Evolutionary conservation across 1,140 invertebrate genomes (phyloP).

Genomic region (Drosophila tropicalis): DNA sequence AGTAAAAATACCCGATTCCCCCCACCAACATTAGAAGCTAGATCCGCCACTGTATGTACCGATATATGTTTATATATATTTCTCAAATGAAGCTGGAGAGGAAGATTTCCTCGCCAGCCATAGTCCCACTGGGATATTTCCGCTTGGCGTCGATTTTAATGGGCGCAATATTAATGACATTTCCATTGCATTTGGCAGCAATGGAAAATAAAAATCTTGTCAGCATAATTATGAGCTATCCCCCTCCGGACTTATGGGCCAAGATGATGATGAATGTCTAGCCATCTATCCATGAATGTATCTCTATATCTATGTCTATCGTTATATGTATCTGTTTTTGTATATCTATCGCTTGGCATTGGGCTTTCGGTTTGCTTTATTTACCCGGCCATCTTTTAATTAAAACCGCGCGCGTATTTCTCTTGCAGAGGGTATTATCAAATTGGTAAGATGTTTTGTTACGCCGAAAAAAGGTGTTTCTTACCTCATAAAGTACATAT

Average conservation of each 20-base stretch:
- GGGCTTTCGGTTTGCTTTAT: constrained; percentile 11
- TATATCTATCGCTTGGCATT: constrained; percentile 4
- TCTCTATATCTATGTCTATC: too few relatives aligned
- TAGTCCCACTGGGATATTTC: constrained; percentile 56
- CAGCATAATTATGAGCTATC: constrained; percentile 72
- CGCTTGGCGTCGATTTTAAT: constrained; percentile 78
- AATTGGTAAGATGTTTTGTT: too few relatives aligned
- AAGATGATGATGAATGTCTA: constrained; percentile 35
- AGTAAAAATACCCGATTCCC: too few relatives aligned
- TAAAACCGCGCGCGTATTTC: constrained; percentile 9
- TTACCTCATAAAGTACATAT: too few relatives aligned
- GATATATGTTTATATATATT: too few relatives aligned
- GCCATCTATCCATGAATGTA: neutral
- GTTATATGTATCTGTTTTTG: too few relatives aligned
- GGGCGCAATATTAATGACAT: constrained; percentile 81
- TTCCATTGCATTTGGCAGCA: constrained; percentile 69
- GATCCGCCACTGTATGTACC: too few relatives aligned
- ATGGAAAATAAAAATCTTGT: constrained; percentile 53
- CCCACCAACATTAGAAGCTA: too few relatives aligned
- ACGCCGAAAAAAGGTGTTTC: neutral
- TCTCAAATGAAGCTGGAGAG: too few relatives aligned
- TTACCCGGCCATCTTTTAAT: constrained; percentile 15
- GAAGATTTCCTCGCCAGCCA: neutral
- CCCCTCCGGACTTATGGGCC: neutral
- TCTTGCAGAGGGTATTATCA: neutral